A percentile compares a stretch with the other conserved stretches of the same genome.
Conservation (phyloP, 23 tunicate genomes). For the Corella eumyota region DNA sequence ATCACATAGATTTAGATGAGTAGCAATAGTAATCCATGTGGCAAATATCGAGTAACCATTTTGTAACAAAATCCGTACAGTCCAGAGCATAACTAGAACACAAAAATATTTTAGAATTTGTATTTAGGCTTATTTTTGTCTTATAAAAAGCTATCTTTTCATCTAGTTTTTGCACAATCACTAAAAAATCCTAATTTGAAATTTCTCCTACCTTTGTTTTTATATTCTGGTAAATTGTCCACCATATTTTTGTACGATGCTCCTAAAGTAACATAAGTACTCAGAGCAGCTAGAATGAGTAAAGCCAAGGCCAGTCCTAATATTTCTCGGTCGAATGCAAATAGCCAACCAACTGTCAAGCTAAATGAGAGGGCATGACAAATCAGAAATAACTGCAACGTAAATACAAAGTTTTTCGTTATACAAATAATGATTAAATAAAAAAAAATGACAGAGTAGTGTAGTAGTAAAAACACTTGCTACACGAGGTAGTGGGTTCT, state of each 20-base stretch:
- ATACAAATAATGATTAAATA: too few species aligned
- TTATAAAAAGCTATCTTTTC: too few species aligned
- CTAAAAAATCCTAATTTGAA: too few species aligned
- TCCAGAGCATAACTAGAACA: slow-evolving; percentile 56
- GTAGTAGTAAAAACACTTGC: too few species aligned
- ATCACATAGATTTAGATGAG: slow-evolving; percentile 28
- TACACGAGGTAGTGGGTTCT: too few species aligned
- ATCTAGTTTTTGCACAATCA: too few species aligned
- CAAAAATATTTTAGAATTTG: too few species aligned
- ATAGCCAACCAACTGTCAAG: slow-evolving; percentile 43
- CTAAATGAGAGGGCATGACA: slow-evolving; percentile 25
- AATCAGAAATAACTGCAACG: slow-evolving; percentile 26
- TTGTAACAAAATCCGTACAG: slow-evolving; percentile 51
- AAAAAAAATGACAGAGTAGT: too few species aligned
- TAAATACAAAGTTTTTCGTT: background rate
- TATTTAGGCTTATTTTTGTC: too few species aligned
- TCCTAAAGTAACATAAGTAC: slow-evolving; percentile 33
- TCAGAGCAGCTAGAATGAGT: slow-evolving; percentile 20
- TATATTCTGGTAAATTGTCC: too few species aligned
- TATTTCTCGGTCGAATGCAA: slow-evolving; percentile 65
- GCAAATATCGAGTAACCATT: slow-evolving; percentile 38
- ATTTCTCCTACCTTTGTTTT: too few species aligned
- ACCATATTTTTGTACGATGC: slow-evolving; percentile 31
- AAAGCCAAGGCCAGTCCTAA: slow-evolving; percentile 33
- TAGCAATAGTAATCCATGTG: slow-evolving; percentile 65